Percentiles rank a stretch among this genome's conserved stretches.
Evolutionary conservation across 2,797 vertebrate genomes (phyloP).

Genomic region (Tapirus indicus): DNA sequence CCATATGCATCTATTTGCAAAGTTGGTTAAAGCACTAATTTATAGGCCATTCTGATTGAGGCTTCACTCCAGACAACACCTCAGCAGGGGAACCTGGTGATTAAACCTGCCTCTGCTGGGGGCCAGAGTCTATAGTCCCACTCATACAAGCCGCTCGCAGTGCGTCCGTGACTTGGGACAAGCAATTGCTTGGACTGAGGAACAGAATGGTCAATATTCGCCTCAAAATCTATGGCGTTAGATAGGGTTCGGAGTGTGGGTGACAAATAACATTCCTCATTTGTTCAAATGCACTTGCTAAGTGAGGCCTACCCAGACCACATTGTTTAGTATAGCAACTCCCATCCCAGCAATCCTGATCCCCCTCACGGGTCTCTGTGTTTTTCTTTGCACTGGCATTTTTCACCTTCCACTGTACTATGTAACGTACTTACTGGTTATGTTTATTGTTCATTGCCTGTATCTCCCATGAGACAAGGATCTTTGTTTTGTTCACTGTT

Average conservation of each 20-base stretch:
- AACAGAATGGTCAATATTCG: neutral
- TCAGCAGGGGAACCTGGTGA: neutral
- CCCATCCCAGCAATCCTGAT: neutral
- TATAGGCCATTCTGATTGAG: neutral
- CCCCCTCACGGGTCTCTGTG: neutral
- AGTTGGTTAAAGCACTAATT: neutral
- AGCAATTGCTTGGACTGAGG: neutral
- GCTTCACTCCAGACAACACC: neutral
- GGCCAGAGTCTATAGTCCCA: neutral
- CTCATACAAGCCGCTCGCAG: neutral
- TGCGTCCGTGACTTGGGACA: neutral
- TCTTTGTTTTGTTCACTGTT: neutral
- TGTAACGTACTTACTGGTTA: neutral
- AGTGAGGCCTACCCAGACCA: neutral
- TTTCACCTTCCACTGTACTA: neutral
- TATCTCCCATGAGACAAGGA: neutral
- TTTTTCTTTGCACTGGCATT: neutral
- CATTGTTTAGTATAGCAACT: fast-evolving
- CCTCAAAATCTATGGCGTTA: neutral
- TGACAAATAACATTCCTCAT: neutral
- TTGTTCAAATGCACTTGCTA: neutral
- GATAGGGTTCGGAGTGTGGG: neutral
- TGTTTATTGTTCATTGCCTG: neutral
- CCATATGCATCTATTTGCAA: neutral
- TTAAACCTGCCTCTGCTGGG: neutral